Base-by-base conservation (phyloP, 2,888 invertebrate genomes). In the Sarcophaga variegata region DNA sequence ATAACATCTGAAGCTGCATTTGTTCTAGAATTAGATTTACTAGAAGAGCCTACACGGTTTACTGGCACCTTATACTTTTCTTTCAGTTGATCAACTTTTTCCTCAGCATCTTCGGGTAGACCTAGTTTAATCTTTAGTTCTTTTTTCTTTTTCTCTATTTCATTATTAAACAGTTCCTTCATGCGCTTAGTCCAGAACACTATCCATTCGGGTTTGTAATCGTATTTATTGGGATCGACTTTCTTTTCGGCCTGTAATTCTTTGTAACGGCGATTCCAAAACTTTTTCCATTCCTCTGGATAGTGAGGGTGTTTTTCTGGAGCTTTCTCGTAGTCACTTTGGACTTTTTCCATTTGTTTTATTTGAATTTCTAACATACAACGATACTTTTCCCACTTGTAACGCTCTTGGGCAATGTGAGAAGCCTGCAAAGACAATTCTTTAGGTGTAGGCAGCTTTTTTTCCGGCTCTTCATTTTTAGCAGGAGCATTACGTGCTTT, bases 151-250 rank as follows among this genome's bases (percentile, higher is more conserved):
- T 94, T 93, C 80, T 95, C 95, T 5, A 97, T 91, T 90, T 97
- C 96, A 17, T 95, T 95, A 47, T 95, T 95, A 90, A 97, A 96
- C 10, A 98, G 92, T 88, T 97, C 97, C 80, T 96, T 95, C 96
- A 97, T 97, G 14, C 97, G 95, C 84, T 95, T 95, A 90, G 97
- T 97, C 98, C 98, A 98, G 92, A 95, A 97, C 75, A 95, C 94
- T 77, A 97, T 97, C 98, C 98, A 98, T 90, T 98, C 98, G 0
- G 97, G 97, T 89, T 97, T 97, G 92, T 97, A 98, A 91, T 98
- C 97, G 91, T 97, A 96, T 88, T 96, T 96, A 54, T 96, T 94
- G 0, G 97, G 96, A 92, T 98, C 97, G 14, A 90, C 89, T 92
- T 93, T 93, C 89, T 93, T 93, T 94, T 95, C 94, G n/a, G 94